These are phyloP conservation scores for Limonius californicus DNA, from an alignment of 1,140 invertebrate species.

Conservation along the genomic window DNA sequence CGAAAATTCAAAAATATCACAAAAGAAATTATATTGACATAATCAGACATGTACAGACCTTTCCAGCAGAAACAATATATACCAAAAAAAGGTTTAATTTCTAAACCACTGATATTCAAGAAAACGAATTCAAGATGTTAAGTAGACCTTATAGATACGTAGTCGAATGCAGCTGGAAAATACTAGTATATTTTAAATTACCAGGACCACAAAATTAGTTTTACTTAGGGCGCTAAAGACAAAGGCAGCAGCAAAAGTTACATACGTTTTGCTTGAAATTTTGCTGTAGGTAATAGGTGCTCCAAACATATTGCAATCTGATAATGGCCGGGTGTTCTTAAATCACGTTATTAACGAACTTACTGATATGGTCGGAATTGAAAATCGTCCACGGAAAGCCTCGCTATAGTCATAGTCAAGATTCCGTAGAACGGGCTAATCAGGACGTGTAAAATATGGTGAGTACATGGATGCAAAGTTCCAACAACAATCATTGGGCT, in stretches of 20 bases:
- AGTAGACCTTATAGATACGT: slow-evolving; percentile 33
- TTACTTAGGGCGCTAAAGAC: slow-evolving; percentile 32
- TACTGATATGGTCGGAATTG: slow-evolving; percentile 29
- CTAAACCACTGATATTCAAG: not conserved
- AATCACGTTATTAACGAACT: slow-evolving; percentile 34
- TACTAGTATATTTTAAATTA: slow-evolving; percentile 49
- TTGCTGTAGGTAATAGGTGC: slow-evolving; percentile 38
- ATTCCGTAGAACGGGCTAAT: slow-evolving; percentile 45
- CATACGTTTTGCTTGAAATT: slow-evolving; percentile 35
- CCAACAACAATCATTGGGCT: slow-evolving; percentile 33
- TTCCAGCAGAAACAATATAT: slow-evolving; percentile 20
- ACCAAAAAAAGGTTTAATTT: not conserved
- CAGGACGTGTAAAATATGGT: slow-evolving; percentile 45
- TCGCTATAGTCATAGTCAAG: slow-evolving; percentile 41
- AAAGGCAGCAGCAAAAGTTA: slow-evolving; percentile 40
- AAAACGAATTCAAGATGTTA: slow-evolving; percentile 43
- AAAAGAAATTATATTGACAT: slow-evolving; percentile 22
- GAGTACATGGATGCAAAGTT: slow-evolving; percentile 37
- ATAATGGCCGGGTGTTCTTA: slow-evolving; percentile 40
- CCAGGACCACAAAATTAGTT: slow-evolving; percentile 38
- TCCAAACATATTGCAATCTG: slow-evolving; percentile 32
- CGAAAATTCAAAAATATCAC: slow-evolving; percentile 26
- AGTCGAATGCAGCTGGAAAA: slow-evolving; percentile 23
- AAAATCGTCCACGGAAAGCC: slow-evolving; percentile 44
- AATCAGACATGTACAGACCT: slow-evolving; percentile 15